Evolutionary conservation across 1,140 invertebrate genomes (phyloP), one percentile per base, ranked within the genome.

Genomic region (Hypsibius dujardini): DNA sequence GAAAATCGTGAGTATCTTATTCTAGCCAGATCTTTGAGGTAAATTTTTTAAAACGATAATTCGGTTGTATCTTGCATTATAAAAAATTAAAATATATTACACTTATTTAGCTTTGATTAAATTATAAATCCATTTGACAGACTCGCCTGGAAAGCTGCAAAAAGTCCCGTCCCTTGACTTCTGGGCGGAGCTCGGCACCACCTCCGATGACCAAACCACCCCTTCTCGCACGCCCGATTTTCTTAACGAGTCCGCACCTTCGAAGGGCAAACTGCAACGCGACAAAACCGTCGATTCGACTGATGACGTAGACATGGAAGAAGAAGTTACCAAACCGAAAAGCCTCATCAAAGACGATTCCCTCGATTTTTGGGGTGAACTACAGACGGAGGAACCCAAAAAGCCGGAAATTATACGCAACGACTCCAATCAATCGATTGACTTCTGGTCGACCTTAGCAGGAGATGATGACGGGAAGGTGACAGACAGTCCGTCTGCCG

Each of bases 11-110:
- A n/a, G n/a, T n/a, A n/a, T n/a, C n/a, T n/a, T n/a, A n/a, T n/a
- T n/a, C n/a, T n/a, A n/a, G n/a, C n/a, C n/a, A n/a, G n/a, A n/a
- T n/a, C n/a, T n/a, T n/a, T n/a, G n/a, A n/a, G n/a, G n/a, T n/a
- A n/a, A n/a, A n/a, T n/a, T n/a, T n/a, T n/a, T n/a, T n/a, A n/a
- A n/a, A n/a, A n/a, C n/a, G n/a, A n/a, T n/a, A n/a, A n/a, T n/a
- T n/a, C n/a, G n/a, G n/a, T n/a, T n/a, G n/a, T n/a, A n/a, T n/a
- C n/a, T n/a, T n/a, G n/a, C n/a, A n/a, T n/a, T n/a, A n/a, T n/a
- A n/a, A 56, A 56, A 56, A 56, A n/a, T 56, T 7, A 56, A 56
- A 56, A 56, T n/a, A n/a, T 56, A 56, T 56, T n/a, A n/a, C n/a
- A n/a, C n/a, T n/a, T n/a, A n/a, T n/a, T n/a, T n/a, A n/a, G n/a